Evolutionary conservation across 2,797 vertebrate species (phyloP).

Genomic region (Myotis vivesi): DNA sequence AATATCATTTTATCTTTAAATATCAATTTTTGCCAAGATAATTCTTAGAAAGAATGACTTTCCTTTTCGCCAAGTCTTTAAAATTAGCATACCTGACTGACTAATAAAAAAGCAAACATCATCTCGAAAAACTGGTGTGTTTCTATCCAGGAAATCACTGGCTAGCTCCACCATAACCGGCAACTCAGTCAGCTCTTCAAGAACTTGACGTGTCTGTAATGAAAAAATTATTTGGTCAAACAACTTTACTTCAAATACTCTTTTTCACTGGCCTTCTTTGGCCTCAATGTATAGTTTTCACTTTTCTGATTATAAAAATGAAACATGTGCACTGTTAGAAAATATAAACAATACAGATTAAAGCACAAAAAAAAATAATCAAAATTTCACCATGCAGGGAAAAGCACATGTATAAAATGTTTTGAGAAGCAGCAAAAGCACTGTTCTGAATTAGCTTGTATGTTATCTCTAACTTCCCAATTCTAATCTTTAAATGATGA

Average conservation of each 20-base stretch:
- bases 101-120: slow-evolving; percentile 99
- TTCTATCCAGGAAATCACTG: slow-evolving; percentile 98
- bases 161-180: slow-evolving; percentile 99
- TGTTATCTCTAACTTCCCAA: slow-evolving; percentile 11
- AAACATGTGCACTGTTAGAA: background rate
- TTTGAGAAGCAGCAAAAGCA: slow-evolving; percentile 14
- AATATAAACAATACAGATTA: slow-evolving; percentile 2
- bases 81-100: slow-evolving; percentile 91
- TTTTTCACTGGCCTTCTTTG: background rate
- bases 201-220: slow-evolving; percentile 94
- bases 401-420: background rate
- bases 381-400: background rate
- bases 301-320: slow-evolving; percentile 41
- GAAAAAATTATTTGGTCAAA: slow-evolving; percentile 19
- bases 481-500: background rate
- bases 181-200: slow-evolving; percentile 96
- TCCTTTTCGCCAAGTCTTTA: slow-evolving; percentile 13
- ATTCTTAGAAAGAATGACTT: slow-evolving; percentile 26
- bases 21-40: slow-evolving; percentile 21
- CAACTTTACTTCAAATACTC: background rate
- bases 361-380: slow-evolving; percentile 13
- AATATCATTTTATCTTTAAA: slow-evolving; percentile 33
- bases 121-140: slow-evolving; percentile 97
- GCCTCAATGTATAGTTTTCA: background rate
- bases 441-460: background rate